phyloP scores from a whole-genome alignment of 2,113 vertebrate genomes.

The Perca flavescens region DNA sequence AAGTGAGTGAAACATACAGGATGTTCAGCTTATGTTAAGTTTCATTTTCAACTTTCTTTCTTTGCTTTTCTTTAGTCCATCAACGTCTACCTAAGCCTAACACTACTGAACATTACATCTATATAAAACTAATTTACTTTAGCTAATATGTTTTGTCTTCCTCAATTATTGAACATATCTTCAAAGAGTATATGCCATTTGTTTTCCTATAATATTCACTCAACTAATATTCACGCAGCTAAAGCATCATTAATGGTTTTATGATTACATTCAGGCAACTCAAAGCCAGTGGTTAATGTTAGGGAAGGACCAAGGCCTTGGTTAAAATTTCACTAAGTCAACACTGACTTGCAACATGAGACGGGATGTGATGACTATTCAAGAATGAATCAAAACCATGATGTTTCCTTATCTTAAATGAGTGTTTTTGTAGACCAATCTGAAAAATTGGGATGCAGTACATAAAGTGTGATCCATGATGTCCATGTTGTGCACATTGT shows the following conservation, averaged over 20 bases:
- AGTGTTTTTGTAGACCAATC: too few relatives aligned
- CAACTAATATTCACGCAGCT: neutral
- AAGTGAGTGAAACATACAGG: neutral
- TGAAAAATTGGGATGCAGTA: too few relatives aligned
- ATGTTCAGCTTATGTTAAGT: neutral
- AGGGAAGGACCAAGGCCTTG: neutral
- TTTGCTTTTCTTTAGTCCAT: constrained; percentile 2
- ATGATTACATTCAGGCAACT: neutral
- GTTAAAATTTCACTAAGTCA: neutral
- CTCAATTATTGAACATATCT: neutral
- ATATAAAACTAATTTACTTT: neutral
- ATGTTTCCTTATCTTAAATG: too few relatives aligned
- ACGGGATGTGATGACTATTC: too few relatives aligned
- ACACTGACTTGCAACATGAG: neutral
- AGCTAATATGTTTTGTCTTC: neutral
- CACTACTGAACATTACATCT: neutral
- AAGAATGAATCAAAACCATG: too few relatives aligned
- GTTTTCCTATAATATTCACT: neutral
- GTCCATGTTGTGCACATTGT: too few relatives aligned
- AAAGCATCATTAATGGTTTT: neutral
- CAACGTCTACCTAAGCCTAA: neutral
- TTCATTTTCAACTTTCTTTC: neutral
- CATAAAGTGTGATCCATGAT: too few relatives aligned
- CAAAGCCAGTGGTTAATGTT: neutral
- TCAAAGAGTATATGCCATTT: neutral